These are phyloP conservation scores for Oscheius sp. DNA, from an alignment of 2,888 invertebrate genomes.

Conservation along the genomic window DNA sequence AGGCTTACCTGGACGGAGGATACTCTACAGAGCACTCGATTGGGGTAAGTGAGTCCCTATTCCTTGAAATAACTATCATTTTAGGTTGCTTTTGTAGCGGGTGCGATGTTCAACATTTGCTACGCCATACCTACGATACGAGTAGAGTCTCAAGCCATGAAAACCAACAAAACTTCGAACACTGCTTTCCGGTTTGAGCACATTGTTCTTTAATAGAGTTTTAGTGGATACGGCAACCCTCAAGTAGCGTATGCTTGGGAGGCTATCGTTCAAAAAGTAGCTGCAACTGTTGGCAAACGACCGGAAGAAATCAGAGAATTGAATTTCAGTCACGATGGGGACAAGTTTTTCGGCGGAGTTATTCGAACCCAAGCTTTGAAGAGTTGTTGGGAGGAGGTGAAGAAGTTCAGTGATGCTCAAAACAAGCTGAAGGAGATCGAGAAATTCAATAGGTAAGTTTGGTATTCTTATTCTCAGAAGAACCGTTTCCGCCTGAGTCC, in stretches of 20 bases:
- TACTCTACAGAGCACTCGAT: constrained; percentile 84
- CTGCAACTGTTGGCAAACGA: constrained; percentile 79
- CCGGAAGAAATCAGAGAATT: constrained; percentile 77
- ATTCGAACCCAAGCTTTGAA: constrained; percentile 41
- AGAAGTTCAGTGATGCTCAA: constrained; percentile 80
- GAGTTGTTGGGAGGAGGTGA: constrained; percentile 85
- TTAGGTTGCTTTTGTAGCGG: constrained; percentile 26
- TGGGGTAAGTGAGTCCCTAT: constrained; percentile 58
- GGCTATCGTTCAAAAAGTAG: constrained; percentile 83
- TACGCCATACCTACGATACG: constrained; percentile 83
- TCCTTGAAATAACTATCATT: background rate
- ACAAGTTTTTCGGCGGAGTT: constrained; percentile 75
- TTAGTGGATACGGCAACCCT: constrained; percentile 87
- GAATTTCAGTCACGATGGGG: constrained; percentile 78
- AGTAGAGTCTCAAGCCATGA: constrained; percentile 81
- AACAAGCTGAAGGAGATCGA: constrained; percentile 79
- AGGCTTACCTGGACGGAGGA: constrained; percentile 86
- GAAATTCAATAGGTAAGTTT: constrained; percentile 81
- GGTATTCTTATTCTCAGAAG: background rate
- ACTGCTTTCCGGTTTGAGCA: constrained; percentile 79
- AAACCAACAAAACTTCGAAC: constrained; percentile 89
- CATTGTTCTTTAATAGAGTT: constrained; percentile 6
- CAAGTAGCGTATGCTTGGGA: constrained; percentile 89
- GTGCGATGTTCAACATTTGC: constrained; percentile 25
- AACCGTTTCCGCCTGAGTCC: background rate